Base-by-base conservation (phyloP, 2,888 invertebrate genomes). In the Torymus aiolomorphi region DNA sequence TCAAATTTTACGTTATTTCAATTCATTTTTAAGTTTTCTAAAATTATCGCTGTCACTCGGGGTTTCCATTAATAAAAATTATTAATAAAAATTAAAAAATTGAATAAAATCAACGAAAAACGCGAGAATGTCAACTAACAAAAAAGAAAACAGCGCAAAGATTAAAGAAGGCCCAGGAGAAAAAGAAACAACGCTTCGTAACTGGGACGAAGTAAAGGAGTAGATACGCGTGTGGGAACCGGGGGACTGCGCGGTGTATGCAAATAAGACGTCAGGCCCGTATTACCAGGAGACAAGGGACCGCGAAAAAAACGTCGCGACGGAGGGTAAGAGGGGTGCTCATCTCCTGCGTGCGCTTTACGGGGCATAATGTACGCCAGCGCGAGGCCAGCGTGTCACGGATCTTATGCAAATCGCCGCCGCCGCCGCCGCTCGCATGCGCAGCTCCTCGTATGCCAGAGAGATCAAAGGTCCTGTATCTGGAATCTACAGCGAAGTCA, bases 261-360 rank as follows among this genome's bases (percentile, higher is more conserved):
- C 80, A 78, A 82, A 82, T 82, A 76, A 71, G 79, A 71, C 67
- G 74, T 42, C 18, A 56, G 72, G 63, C 75, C 72, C 71, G 54
- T 20, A 69, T 63, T 69, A 59, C 56, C 14, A 51, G 73, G 31
- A 31, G 16, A 80, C 80, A 80, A 80, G 82, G 72, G 82, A 78
- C 80, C 78, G 78, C 77, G 72, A 80, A 80, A 82, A 81, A 80
- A 82, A 66, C 81, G 80, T 77, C 73, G 70, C 73, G 14, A 8
- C n/a, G 61, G 75, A 74, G 73, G 69, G 56, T 62, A 31, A 71
- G 62, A 51, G 57, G 57, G 71, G 54, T 3, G 8, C 31, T 31
- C 31, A 31, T 31, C 31, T 51, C 51, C 42, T 56, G 31, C 24
- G 12, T 31, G 13, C 57, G n/a, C 51, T 10, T 4, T 12, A 20